These are phyloP conservation scores for Biston betularia DNA, from an alignment of 2,888 invertebrate species.

Conservation along the genomic window DNA sequence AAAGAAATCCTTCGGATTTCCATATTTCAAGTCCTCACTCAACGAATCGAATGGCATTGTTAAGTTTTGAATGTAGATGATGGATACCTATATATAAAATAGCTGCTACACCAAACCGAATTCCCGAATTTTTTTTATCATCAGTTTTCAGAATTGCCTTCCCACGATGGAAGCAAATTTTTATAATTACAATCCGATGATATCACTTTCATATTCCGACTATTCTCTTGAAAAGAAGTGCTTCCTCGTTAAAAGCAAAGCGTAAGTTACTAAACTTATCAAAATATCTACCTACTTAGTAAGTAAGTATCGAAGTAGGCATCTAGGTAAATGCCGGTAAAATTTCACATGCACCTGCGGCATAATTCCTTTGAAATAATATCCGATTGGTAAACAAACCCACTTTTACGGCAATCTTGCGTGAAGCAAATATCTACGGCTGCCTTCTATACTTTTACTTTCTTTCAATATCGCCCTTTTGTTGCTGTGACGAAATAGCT, in stretches of 20 bases:
- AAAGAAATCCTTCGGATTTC: too few relatives aligned
- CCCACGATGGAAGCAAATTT: too few relatives aligned
- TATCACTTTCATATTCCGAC: background rate
- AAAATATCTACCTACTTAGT: background rate
- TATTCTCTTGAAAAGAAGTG: background rate
- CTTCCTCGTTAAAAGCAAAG: background rate
- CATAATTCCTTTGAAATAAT: constrained; percentile 27
- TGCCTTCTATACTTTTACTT: constrained; percentile 31
- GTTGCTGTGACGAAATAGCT: constrained; percentile 22
- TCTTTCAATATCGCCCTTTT: constrained; percentile 34
- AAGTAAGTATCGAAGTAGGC: background rate
- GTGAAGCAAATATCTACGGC: constrained; percentile 33
- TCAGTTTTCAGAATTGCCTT: too few relatives aligned
- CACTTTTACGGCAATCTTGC: constrained; percentile 40
- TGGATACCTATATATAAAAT: too few relatives aligned
- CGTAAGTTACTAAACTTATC: background rate
- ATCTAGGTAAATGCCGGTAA: background rate
- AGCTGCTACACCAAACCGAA: too few relatives aligned
- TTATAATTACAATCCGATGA: too few relatives aligned
- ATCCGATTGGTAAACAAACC: constrained; percentile 31
- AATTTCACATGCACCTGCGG: constrained; percentile 16
- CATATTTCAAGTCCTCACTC: too few relatives aligned
- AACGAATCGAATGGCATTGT: too few relatives aligned
- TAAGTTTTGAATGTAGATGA: too few relatives aligned
- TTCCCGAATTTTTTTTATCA: too few relatives aligned